Conservation (phyloP, 2,888 invertebrate genomes). For the Acanthosepion lycidas region DNA sequence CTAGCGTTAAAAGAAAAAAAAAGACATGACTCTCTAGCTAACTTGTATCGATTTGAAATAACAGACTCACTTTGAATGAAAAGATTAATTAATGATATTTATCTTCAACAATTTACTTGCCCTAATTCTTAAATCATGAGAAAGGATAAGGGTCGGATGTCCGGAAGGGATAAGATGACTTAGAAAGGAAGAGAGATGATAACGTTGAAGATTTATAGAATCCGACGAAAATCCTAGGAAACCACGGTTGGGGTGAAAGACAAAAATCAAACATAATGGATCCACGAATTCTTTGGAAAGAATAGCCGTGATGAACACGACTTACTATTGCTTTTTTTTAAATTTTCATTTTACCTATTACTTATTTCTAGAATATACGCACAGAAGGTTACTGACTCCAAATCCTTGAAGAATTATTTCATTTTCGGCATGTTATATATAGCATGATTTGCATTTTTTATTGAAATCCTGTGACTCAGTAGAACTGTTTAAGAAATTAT, state of each 20-base stretch:
- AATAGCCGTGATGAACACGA: background rate
- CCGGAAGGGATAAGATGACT: background rate
- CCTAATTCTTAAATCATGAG: background rate
- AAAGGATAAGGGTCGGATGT: background rate
- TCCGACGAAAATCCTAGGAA: background rate
- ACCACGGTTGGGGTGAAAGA: background rate
- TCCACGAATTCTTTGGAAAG: background rate
- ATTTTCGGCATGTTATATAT: background rate
- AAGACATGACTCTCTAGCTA: background rate
- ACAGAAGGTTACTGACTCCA: background rate
- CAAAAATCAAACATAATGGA: background rate
- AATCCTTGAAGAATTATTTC: background rate
- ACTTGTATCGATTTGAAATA: slow-evolving; percentile 8
- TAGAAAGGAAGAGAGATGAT: background rate
- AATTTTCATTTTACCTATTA: background rate
- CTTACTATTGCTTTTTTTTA: background rate
- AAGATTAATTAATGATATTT: slow-evolving; percentile 22
- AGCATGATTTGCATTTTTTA: background rate
- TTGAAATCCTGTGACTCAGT: background rate
- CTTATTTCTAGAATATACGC: background rate
- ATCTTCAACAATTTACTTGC: background rate
- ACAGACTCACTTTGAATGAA: background rate
- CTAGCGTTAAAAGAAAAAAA: background rate
- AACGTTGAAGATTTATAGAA: background rate
- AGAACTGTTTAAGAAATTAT: background rate